Conservation (phyloP, 2,888 invertebrate species). For the Agrypnus murinus region DNA sequence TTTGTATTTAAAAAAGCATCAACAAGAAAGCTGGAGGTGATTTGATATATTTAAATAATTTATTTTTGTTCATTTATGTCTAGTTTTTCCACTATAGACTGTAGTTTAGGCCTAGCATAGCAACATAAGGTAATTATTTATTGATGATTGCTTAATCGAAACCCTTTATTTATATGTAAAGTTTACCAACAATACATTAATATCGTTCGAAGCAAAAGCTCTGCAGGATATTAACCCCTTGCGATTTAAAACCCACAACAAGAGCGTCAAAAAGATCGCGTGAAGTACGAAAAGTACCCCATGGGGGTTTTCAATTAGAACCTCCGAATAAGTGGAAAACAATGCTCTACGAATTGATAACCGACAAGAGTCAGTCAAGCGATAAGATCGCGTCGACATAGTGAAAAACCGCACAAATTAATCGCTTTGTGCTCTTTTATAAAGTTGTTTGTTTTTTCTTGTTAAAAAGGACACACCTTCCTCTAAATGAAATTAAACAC, state of each 20-base stretch:
- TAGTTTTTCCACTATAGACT: too few species aligned
- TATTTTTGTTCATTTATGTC: too few species aligned
- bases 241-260: constrained; percentile 27
- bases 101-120: too few species aligned
- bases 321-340: constrained; percentile 53
- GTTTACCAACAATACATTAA: neutral
- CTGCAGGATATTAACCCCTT: constrained; percentile 36
- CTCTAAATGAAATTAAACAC: constrained; percentile 48
- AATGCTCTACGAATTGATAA: constrained; percentile 48
- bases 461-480: constrained; percentile 49
- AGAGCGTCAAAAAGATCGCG: constrained; percentile 45
- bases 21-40: too few species aligned
- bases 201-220: neutral
- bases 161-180: too few species aligned
- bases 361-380: constrained; percentile 49
- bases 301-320: constrained; percentile 41
- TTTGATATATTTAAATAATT: too few species aligned
- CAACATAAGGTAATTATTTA: too few species aligned
- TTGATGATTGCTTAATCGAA: too few species aligned
- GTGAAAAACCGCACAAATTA: constrained; percentile 57
- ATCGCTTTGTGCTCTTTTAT: constrained; percentile 54
- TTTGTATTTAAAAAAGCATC: too few species aligned
- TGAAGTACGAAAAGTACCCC: constrained; percentile 44
- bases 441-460: constrained; percentile 54
- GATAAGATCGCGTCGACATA: constrained; percentile 56